Conservation (phyloP, 1,140 invertebrate species). For the Aphaenogaster rudis region DNA sequence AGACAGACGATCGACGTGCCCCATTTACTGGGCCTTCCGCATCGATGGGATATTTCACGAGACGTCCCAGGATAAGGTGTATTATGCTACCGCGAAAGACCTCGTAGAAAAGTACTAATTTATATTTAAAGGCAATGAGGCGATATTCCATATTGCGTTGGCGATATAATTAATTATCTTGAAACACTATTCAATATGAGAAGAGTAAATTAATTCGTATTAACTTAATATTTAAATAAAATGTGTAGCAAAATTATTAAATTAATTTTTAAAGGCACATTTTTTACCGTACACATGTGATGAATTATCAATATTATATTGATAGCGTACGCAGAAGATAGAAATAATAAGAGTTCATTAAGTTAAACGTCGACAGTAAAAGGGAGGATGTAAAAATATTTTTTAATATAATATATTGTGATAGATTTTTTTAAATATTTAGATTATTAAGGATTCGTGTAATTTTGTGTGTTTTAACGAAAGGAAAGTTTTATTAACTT, state of each 20-base stretch:
- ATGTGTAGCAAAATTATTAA: background rate
- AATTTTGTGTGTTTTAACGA: background rate
- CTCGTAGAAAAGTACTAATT: conserved; percentile 68
- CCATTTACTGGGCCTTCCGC: conserved; percentile 71
- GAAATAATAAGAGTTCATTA: background rate
- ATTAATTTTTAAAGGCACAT: conserved; percentile 7
- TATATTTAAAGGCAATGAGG: background rate
- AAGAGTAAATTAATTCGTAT: background rate
- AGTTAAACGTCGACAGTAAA: background rate
- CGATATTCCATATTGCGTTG: background rate
- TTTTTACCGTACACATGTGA: background rate
- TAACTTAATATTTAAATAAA: background rate
- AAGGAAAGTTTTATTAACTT: background rate
- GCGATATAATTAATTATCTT: conserved; percentile 6
- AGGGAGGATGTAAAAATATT: background rate
- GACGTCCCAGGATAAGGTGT: conserved; percentile 69
- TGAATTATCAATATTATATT: background rate
- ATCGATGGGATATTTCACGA: conserved; percentile 65
- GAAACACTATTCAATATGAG: background rate
- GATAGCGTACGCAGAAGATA: background rate
- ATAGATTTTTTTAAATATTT: background rate
- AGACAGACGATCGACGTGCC: background rate
- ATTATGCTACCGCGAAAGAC: conserved; percentile 47
- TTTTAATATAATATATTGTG: background rate
- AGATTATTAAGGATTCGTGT: background rate